phyloP scores from a whole-genome alignment of 2,797 vertebrate species.

The Percopsis omiscomaycus region DNA sequence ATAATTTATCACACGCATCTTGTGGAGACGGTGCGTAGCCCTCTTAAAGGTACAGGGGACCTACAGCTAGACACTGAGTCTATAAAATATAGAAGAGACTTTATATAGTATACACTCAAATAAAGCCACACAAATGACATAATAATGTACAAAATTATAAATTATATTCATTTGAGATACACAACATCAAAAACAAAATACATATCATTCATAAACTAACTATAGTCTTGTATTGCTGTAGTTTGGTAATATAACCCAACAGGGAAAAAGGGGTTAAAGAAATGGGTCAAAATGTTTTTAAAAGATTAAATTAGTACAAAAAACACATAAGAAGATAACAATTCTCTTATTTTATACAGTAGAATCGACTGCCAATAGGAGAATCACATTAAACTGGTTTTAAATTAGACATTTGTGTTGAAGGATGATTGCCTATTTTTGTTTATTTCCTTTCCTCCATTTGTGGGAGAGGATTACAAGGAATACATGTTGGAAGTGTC shows the following conservation, averaged over 20 bases:
- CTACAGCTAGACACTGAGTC: conserved; percentile 28
- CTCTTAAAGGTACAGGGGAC: conserved; percentile 77
- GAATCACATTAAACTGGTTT: conserved; percentile 6
- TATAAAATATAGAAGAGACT: conserved; percentile 7
- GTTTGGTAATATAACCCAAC: conserved; percentile 11
- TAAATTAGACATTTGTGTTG: not conserved
- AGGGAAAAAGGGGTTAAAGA: not conserved
- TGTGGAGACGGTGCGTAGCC: conserved; percentile 48
- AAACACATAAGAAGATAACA: not conserved
- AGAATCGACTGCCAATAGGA: not conserved
- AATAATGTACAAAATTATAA: conserved; percentile 24
- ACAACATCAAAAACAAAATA: conserved; percentile 14
- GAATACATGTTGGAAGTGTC: conserved; percentile 5
- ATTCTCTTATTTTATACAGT: not conserved
- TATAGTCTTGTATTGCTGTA: conserved; percentile 11
- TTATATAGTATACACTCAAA: conserved; percentile 8
- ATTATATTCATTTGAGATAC: conserved; percentile 15
- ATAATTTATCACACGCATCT: conserved; percentile 45
- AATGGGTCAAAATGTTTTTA: too few relatives aligned
- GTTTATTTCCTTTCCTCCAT: not conserved
- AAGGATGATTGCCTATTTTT: not conserved
- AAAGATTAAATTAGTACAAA: too few relatives aligned
- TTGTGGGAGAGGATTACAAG: too few relatives aligned
- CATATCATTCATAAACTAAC: conserved; percentile 2
- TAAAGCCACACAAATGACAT: conserved; percentile 8